phyloP scores from a whole-genome alignment of 2,797 vertebrate species.

The Scolopax rusticola region DNA sequence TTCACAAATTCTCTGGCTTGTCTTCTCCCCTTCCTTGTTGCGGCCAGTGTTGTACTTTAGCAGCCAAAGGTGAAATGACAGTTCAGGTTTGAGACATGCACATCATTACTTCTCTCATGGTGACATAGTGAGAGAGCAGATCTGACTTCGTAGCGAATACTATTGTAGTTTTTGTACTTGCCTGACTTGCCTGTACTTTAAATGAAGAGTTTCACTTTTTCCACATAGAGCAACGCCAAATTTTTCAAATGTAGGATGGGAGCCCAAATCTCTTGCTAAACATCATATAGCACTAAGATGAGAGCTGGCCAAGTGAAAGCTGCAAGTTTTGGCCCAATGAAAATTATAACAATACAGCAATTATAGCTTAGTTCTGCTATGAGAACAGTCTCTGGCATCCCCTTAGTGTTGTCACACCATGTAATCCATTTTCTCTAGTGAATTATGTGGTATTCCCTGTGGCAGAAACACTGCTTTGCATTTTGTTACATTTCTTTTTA shows the following conservation, averaged over 20 bases:
- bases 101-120: neutral
- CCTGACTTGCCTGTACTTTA: neutral
- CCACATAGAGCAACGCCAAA: neutral
- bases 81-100: neutral
- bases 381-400: constrained; percentile 24
- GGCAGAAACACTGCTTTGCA: constrained; percentile 54
- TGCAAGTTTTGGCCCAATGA: neutral
- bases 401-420: constrained; percentile 49
- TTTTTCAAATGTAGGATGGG: neutral
- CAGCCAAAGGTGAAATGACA: neutral
- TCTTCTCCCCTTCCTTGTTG: neutral
- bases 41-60: neutral
- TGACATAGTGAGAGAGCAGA: neutral
- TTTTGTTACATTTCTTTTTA: constrained; percentile 62
- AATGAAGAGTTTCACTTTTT: neutral
- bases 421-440: constrained; percentile 70
- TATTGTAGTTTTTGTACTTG: neutral
- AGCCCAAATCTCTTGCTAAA: neutral
- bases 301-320: neutral
- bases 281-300: neutral
- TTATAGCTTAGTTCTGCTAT: constrained; percentile 46
- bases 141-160: neutral
- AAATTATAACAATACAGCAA: constrained; percentile 28
- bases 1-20: neutral
- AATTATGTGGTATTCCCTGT: constrained; percentile 62